Base-by-base conservation (phyloP, 2,113 vertebrate species). In the Dicentrarchus labrax region DNA sequence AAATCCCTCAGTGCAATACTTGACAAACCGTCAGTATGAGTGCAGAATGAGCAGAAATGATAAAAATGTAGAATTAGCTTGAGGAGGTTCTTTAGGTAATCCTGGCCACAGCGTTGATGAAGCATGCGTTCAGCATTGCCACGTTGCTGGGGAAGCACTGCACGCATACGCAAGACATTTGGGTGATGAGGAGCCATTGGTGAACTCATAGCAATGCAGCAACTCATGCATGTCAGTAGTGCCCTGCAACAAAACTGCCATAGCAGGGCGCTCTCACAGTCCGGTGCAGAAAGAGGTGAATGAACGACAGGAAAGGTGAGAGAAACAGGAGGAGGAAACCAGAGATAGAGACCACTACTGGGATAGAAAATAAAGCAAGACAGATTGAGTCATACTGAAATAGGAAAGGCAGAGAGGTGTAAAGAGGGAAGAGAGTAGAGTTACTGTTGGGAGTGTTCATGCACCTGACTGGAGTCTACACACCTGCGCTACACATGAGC, bases 401-500 rank as follows among this genome's bases (percentile, higher is more conserved):
- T 5, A 72, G 48, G 36, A 67, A 7, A 89, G 80, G 77, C 51
- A 78, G 54, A 84, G 76, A 75, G 80, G 66, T 36, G 48, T 57
- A 22, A 24, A 53, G 76, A 78, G 38, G 51, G 51, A 72, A 81
- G 70, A 75, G 41, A 0, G 70, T 59, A 74, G 67, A 80, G 78
- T 76, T 53, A 17, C 69, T 87, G 78, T 48, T 72, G 70, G 30
- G 56, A 82, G 68, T 68, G 86, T 84, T 92, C 94, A 95, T 95
- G 95, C 95, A 94, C 90, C 93, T 95, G 93, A 89, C 93, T 94
- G 81, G 91, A 84, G 90, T 87, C 93, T 94, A 95, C 95, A 96
- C 94, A 96, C 95, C 94, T 96, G 92, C 88, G 76, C 94, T 95
- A 95, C 92, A 91, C 88, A 95, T 92, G 92, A 94, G 90, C 90